Evolutionary conservation across 2,113 vertebrate genomes (phyloP), one percentile per base, ranked within the genome.

Genomic region (Gulo gulo): DNA sequence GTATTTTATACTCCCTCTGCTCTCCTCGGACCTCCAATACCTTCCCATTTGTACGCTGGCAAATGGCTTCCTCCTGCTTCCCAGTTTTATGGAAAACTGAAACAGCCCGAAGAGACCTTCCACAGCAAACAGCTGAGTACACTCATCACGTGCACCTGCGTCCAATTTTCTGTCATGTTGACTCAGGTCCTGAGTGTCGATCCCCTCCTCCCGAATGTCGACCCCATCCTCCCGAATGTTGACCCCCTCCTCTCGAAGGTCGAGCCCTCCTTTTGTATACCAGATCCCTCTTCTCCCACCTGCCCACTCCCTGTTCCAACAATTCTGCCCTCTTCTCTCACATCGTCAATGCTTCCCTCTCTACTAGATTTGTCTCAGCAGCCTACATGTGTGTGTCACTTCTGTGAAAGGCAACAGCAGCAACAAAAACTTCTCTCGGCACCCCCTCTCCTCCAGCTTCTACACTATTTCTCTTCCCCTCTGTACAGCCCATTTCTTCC

Each of bases 71-170:
- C 24, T 61, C 42, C 21, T 55, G 52, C 36, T 45, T 76, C 80
- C 50, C 9, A 10, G 24, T 13, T 80, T 61, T 86, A 36, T 2
- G n/a, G 34, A 80, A 89, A 61, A n/a, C 18, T 13, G 3, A 67
- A 74, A 29, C 23, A 50, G 39, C 9, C 14, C 1, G 10, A 42
- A 78, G 36, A 52, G 73, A 47, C 61, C 31, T n/a, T 34, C 34
- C 9, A 21, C 10, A 7, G 20, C 52, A 23, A 16, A 16, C 0
- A 2, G 10, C 63, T 74, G 52, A 92, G 82, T 4, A 0, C 4
- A 81, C 8, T 45, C 42, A 1, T 23, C 20, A 76, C 34, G 34
- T 21, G 8, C 4, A 2, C 47, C 71, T 50, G n/a, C 9, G n/a
- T 59, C 6, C 42, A 20, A 0, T 1, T 1, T 20, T 52, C 78